Evolutionary conservation across 1,140 invertebrate species (phyloP), one percentile per base, ranked within the genome.

Genomic region (Acromyrmex echinatior): DNA sequence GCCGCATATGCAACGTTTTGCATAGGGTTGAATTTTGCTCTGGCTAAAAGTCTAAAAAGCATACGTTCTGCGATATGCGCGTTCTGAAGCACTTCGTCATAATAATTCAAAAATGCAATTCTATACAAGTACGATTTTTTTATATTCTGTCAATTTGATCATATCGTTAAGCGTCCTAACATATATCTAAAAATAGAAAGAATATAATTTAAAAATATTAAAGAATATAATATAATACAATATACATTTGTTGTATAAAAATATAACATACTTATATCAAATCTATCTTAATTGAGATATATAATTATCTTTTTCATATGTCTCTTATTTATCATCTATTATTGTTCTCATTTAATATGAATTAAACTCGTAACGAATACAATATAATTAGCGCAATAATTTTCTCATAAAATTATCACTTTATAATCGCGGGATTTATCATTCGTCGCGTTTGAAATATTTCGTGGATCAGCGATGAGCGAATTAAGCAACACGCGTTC

Each of bases 1-100:
- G 45, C 85, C 71, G 65, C 56, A 74, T 89, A 89, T 88, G 71
- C 74, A 58, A 80, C 58, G 58, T 86, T 31, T 77, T 81, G 66
- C 66, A 76, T 80, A 86, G 62, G 28, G 62, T 35, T 74, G 87
- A 88, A 51, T 25, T 60, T 45, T 58, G 70, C 51, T 10, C 10
- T 21, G 1, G 25, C n/a, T 62, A 85, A 56, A 74, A 56, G 25
- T 51, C 49, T 63, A 35, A 60, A 58, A 81, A 58, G 31, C 35
- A 28, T 10, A 3, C 51, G 0, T 60, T 70, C 21, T 25, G 31
- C n/a, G 51, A 35, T 16, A 58, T 10, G 45, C 66, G 14, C 66
- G 12, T 70, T 49, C 6, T 70, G 21, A 21, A 25, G n/a, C 39
- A 63, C 10, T 0, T 21, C 35, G 16, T 66, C n/a, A 31, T 39